Percentiles rank a stretch among this genome's conserved stretches.
Evolutionary conservation across 1,140 invertebrate genomes (phyloP).

Genomic region (Diachasma alloeum): DNA sequence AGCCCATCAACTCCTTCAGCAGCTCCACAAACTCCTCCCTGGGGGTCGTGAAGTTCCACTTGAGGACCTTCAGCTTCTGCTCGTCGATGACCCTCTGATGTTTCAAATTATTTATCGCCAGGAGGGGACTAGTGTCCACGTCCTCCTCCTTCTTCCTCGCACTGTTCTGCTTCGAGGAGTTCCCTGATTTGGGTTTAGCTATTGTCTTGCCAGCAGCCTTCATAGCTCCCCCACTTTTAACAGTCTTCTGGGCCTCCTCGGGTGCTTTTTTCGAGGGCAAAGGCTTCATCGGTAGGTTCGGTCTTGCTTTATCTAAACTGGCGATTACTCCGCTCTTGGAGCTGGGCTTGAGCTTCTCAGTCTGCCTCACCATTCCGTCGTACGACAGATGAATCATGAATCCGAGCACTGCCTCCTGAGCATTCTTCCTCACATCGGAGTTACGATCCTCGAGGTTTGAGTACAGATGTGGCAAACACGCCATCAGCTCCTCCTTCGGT

Average conservation of each 20-base stretch:
- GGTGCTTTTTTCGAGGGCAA: constrained; percentile 69
- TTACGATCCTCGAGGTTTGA: constrained; percentile 89
- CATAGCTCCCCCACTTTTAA: constrained; percentile 68
- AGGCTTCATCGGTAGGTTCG: constrained; percentile 85
- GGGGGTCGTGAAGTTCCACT: constrained; percentile 96
- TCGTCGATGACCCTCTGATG: constrained; percentile 92
- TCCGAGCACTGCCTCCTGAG: constrained; percentile 87
- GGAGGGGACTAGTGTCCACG: constrained; percentile 79
- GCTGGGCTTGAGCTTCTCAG: constrained; percentile 87
- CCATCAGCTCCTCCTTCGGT: constrained; percentile 81
- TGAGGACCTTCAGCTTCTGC: constrained; percentile 89
- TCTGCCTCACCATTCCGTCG: constrained; percentile 79
- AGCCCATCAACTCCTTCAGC: constrained; percentile 89
- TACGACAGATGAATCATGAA: constrained; percentile 94
- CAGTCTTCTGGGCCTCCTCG: constrained; percentile 64
- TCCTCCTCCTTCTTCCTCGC: constrained; percentile 88
- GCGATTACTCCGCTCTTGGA: constrained; percentile 83
- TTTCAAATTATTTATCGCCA: constrained; percentile 87
- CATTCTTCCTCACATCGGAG: constrained; percentile 89
- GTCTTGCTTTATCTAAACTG: constrained; percentile 85
- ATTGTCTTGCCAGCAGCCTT: constrained; percentile 62
- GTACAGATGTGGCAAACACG: constrained; percentile 83
- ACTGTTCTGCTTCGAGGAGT: constrained; percentile 51
- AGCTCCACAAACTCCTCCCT: constrained; percentile 93
- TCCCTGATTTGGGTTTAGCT: constrained; percentile 47